phyloP scores from a whole-genome alignment of 2,888 invertebrate genomes.

The Malthinus flaveolus region DNA sequence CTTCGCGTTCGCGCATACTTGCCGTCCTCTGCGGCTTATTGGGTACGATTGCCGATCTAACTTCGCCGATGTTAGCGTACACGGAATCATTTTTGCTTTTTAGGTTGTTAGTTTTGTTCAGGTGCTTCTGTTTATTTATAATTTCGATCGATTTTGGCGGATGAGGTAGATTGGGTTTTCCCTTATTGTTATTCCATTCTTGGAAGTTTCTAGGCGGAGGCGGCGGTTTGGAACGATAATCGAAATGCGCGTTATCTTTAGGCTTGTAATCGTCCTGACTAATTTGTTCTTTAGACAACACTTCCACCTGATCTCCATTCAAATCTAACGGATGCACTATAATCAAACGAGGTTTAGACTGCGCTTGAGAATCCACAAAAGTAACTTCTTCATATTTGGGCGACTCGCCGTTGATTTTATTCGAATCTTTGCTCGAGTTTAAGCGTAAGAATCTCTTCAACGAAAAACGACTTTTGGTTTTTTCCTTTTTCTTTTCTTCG shows the following conservation, averaged over 20 bases:
- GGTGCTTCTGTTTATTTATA: constrained; percentile 61
- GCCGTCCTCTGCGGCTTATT: constrained; percentile 82
- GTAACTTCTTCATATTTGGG: constrained; percentile 60
- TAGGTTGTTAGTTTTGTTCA: constrained; percentile 42
- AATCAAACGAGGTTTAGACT: constrained; percentile 75
- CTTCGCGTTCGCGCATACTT: constrained; percentile 81
- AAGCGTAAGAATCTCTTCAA: constrained; percentile 82
- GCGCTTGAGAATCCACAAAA: constrained; percentile 57
- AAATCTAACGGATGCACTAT: constrained; percentile 88
- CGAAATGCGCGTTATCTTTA: not conserved
- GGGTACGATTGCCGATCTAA: constrained; percentile 77
- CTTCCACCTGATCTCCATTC: constrained; percentile 80
- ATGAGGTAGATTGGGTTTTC: constrained; percentile 68
- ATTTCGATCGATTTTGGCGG: constrained; percentile 72
- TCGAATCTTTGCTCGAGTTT: constrained; percentile 72
- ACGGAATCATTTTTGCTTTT: constrained; percentile 60
- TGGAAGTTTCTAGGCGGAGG: constrained; percentile 75
- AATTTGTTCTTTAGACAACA: constrained; percentile 56
- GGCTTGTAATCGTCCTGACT: constrained; percentile 36
- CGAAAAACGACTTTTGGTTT: constrained; percentile 74
- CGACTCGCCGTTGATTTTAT: constrained; percentile 59
- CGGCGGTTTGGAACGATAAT: constrained; percentile 53
- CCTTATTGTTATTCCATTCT: constrained; percentile 55
- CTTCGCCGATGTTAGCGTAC: constrained; percentile 85
- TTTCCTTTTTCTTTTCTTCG: constrained; percentile 63